These are phyloP conservation scores for Pocillopora meandrina DNA, from an alignment of 92 coral and sea anemone genomes.

Conservation along the genomic window DNA sequence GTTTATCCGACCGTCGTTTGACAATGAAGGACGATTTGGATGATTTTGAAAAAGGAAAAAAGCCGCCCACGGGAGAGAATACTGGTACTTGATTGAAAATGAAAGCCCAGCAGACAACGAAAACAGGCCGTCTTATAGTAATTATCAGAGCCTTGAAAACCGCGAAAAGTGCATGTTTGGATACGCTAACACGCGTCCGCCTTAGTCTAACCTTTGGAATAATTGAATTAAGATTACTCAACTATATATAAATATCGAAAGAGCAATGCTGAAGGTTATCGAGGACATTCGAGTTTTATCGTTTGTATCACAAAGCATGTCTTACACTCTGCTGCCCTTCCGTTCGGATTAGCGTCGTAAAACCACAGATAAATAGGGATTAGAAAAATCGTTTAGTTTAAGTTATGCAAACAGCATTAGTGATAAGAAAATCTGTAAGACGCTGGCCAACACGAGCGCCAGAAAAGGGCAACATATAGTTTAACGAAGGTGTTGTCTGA, in stretches of 20 bases:
- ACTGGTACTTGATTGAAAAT: slow-evolving; percentile 27
- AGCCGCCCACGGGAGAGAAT: slow-evolving; percentile 28
- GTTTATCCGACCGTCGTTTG: slow-evolving; percentile 61
- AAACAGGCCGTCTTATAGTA: slow-evolving; percentile 48
- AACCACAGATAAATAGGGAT: slow-evolving; percentile 13
- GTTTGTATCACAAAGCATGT: background rate
- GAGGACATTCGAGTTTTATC: background rate
- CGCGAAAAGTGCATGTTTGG: background rate
- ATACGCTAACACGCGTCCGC: background rate
- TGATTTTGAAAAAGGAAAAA: slow-evolving; percentile 44
- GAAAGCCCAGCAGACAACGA: slow-evolving; percentile 38
- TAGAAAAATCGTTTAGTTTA: background rate
- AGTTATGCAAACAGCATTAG: slow-evolving; percentile 8
- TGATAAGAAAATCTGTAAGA: background rate
- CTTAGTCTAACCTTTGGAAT: background rate
- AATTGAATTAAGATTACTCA: slow-evolving; percentile 30
- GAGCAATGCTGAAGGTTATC: background rate
- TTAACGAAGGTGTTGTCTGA: background rate
- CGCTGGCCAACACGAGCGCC: background rate
- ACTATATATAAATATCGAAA: background rate
- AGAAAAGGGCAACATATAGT: background rate
- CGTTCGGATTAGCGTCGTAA: slow-evolving; percentile 15
- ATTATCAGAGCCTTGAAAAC: slow-evolving; percentile 53
- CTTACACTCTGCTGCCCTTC: background rate
- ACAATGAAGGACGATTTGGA: slow-evolving; percentile 76